Evolutionary conservation across 2,888 invertebrate species (phyloP), one percentile per base, ranked within the genome.

Genomic region (Xestia xanthographa): DNA sequence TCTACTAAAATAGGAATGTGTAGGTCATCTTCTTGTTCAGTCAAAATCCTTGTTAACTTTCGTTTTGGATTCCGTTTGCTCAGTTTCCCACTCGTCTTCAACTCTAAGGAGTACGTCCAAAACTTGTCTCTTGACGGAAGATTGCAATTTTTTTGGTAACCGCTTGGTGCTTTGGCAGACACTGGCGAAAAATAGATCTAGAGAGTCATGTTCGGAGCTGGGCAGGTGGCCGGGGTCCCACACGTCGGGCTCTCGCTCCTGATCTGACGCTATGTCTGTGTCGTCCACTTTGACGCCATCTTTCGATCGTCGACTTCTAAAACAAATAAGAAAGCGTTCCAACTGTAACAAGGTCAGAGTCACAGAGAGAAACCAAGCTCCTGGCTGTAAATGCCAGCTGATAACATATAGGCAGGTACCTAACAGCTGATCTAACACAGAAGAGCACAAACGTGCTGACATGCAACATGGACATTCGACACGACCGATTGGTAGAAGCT

Each of bases 111-210:
- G 91, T 2, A 90, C 91, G 43, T 96, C 95, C 65, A 96, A 89
- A 0, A 95, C 94, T 62, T 93, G 93, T 48, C 93, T 89, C 86
- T 96, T 96, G 34, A 96, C 86, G 45, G 87, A 86, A 79, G 91
- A 91, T 88, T 95, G 95, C 71, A 90, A 87, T 60, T 88, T 91
- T 56, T 89, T 85, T 6, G 96, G 94, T 48, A 96, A 89, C 2
- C 95, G 90, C 85, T 92, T 93, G 53, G 94, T 91, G 88, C 95
- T 95, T 85, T 95, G 95, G 86, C 96, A 96, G 70, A 96, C 94
- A 87, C 95, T 95, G 22, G 96, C 96, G 83, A 96, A 96, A 92
- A 96, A 96, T 86, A 96, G 88, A 56, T 96, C 96, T 43, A 96
- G 80, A 1, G 95, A 92, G 72, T 95, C 95, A 41, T 92, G 88